These are phyloP conservation scores for Stichopus chloronotus DNA, from an alignment of 35 echinoderm and acorn worm genomes.

Conservation along the genomic window DNA sequence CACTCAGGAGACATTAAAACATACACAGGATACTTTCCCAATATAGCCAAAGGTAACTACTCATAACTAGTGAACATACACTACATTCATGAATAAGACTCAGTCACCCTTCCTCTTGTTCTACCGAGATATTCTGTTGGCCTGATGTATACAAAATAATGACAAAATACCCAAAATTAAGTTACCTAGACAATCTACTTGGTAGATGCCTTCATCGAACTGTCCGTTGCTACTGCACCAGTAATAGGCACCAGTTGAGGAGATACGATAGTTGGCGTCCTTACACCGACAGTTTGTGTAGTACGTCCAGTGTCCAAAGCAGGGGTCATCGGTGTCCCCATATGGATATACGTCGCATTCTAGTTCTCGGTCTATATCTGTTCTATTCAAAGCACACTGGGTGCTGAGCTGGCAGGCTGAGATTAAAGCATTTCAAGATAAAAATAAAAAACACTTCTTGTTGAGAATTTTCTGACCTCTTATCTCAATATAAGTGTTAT, in stretches of 20 bases:
- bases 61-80: too few species aligned
- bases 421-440: neutral
- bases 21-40: too few species aligned
- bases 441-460: too few species aligned
- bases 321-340: neutral
- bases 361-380: neutral
- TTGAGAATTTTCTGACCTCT: too few species aligned
- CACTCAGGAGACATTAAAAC: too few species aligned
- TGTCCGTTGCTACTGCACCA: neutral
- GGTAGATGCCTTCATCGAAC: neutral
- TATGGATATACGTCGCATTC: neutral
- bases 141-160: neutral
- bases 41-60: too few species aligned
- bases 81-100: too few species aligned
- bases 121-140: too few species aligned
- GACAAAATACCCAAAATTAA: neutral
- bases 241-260: neutral
- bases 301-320: constrained; percentile 5
- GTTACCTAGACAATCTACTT: neutral
- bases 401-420: neutral
- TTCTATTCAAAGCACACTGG: neutral
- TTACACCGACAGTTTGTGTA: neutral
- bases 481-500: too few species aligned
- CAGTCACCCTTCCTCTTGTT: too few species aligned
- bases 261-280: neutral